Base-by-base conservation (phyloP, 1,140 invertebrate species). In the Polypedilum vanderplanki region DNA sequence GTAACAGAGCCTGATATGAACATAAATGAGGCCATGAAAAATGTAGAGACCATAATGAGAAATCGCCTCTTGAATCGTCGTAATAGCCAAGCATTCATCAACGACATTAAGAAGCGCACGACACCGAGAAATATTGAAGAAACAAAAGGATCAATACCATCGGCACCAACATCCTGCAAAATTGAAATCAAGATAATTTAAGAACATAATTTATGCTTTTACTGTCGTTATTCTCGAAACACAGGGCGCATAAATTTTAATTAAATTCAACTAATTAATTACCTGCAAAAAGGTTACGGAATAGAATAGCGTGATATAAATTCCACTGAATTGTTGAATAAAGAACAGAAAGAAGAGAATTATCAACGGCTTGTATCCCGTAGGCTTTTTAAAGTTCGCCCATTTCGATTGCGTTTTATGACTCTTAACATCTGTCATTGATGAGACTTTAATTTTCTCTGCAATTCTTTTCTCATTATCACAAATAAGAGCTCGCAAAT, bases 231-330 rank as follows among this genome's bases (percentile, higher is more conserved):
- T 33, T 33, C 24, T 33, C 24, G 7, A 10, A 41, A 24, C 20
- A 70, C n/a, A 75, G 5, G 20, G n/a, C 57, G 57, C 73, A 75
- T 33, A 33, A 33, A 1, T 33, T 33, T 33, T 33, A 33, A 33
- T 33, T 33, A 33, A 33, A 33, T 40, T 74, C 67, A 65, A 40
- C 73, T 41, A 20, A 64, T 17, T 64, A 76, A 79, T 81, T 77
- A 87, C 86, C 76, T 86, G 76, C 73, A 87, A 86, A 80, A 87
- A 88, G 57, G 87, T 87, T n/a, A 90, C 87, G 0, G 89, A 87
- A 78, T 90, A 91, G 77, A 90, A 91, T 40, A 91, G 84, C 10
- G 90, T 87, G 2, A 89, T 88, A 79, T 91, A 89, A 78, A 90
- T 86, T 41, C 88, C 88, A 46, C 85, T 84, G 74, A 87, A 86